A percentile compares a stretch with the other conserved stretches of the same genome.
Conservation (phyloP, 2,888 invertebrate species). For the Eremobia ochroleuca region DNA sequence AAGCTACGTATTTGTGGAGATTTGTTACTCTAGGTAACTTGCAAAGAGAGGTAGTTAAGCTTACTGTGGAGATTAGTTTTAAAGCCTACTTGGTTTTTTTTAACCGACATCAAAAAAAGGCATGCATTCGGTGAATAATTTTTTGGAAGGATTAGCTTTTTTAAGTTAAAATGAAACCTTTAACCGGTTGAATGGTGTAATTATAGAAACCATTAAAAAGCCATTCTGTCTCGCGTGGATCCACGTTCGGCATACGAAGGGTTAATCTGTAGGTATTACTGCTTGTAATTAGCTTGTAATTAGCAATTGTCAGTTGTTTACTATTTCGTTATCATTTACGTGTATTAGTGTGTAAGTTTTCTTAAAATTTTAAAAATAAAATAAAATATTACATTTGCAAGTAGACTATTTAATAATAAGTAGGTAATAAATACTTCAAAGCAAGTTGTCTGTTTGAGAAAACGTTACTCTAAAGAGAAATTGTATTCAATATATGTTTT, state of each 20-base stretch:
- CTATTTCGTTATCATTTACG: too few species aligned
- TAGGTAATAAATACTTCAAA: neutral
- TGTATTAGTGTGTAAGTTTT: too few species aligned
- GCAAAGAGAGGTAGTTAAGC: neutral
- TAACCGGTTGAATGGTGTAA: too few species aligned
- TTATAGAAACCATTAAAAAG: neutral
- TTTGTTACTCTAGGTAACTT: slow-evolving; percentile 29
- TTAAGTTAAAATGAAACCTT: too few species aligned
- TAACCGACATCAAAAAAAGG: neutral
- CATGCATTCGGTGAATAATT: too few species aligned
- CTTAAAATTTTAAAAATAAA: too few species aligned
- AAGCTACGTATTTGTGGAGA: slow-evolving; percentile 20
- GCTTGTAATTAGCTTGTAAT: too few species aligned
- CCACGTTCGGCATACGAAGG: neutral
- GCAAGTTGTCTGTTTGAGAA: neutral
- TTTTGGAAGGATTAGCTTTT: neutral
- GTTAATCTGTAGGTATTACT: too few species aligned
- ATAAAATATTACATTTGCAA: neutral
- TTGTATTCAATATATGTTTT: slow-evolving; percentile 7
- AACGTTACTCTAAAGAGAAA: neutral
- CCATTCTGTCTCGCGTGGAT: neutral
- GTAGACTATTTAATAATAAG: neutral
- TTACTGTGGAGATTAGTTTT: neutral
- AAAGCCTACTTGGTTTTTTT: neutral
- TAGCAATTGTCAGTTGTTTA: too few species aligned